Conservation (phyloP, 2,797 vertebrate genomes). For the Hemitrygon akajei region DNA sequence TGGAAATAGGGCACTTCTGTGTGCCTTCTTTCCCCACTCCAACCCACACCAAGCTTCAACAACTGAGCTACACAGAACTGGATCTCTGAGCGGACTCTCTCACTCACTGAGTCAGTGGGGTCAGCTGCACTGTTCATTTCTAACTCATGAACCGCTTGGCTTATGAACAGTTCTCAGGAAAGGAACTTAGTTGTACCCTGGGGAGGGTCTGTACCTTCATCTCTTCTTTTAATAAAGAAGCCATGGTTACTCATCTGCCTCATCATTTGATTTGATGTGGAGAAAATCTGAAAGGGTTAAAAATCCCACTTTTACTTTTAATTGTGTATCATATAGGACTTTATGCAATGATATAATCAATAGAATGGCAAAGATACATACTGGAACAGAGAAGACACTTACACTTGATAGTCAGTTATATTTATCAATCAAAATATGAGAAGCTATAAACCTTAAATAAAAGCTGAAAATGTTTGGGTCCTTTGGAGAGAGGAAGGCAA, state of each 20-base stretch:
- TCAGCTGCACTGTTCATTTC: too few relatives aligned
- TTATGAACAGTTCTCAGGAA: too few relatives aligned
- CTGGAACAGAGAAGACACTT: background rate
- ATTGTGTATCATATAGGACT: background rate
- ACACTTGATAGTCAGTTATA: background rate
- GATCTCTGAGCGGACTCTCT: too few relatives aligned
- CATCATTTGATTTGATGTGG: background rate
- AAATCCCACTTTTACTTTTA: background rate
- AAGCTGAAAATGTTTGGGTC: background rate
- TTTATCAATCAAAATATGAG: background rate
- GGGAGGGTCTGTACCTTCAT: background rate
- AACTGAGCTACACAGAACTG: too few relatives aligned
- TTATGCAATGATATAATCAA: background rate
- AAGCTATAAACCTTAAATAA: background rate
- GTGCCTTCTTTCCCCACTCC: too few relatives aligned
- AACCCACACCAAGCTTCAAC: too few relatives aligned
- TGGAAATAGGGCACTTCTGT: too few relatives aligned
- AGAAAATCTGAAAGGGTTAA: background rate
- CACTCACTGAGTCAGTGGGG: too few relatives aligned
- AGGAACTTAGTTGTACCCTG: too few relatives aligned
- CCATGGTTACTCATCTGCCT: background rate
- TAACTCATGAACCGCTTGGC: too few relatives aligned
- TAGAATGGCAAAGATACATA: background rate
- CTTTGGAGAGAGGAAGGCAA: background rate
- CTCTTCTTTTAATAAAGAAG: background rate